Conservation (phyloP, 2,797 vertebrate genomes). For the Microctenopoma stevenorrisi region DNA sequence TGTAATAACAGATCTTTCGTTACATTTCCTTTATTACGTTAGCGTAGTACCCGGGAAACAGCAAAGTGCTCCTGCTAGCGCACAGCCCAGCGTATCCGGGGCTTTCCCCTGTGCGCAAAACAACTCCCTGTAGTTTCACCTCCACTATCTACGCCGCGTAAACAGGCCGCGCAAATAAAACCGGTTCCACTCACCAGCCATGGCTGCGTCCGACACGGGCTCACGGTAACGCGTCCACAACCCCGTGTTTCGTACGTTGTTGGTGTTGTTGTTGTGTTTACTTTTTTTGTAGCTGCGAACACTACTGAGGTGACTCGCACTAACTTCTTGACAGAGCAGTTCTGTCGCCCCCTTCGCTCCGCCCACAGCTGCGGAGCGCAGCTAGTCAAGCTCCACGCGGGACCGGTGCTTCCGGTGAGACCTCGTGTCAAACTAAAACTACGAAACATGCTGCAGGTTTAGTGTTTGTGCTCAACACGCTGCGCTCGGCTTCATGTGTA, state of each 20-base stretch:
- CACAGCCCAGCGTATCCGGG: conserved; percentile 54
- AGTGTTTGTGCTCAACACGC: neutral
- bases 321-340: conserved; percentile 67
- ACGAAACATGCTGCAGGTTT: neutral
- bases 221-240: conserved; percentile 13
- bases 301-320: neutral
- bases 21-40: neutral
- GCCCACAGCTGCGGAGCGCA: conserved; percentile 27
- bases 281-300: neutral
- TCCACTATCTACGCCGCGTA: neutral
- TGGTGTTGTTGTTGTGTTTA: conserved; percentile 7
- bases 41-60: conserved; percentile 4
- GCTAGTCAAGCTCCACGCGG: conserved; percentile 21
- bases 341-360: conserved; percentile 50
- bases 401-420: conserved; percentile 41
- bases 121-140: conserved; percentile 64
- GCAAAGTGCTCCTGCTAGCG: conserved; percentile 50
- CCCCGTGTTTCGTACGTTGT: neutral
- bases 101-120: conserved; percentile 75
- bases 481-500: neutral
- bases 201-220: conserved; percentile 55
- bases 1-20: neutral
- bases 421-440: too few relatives aligned
- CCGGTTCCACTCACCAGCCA: conserved; percentile 67
- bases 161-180: neutral